A percentile compares a stretch with the other conserved stretches of the same genome.
These are phyloP conservation scores for Phaedon cochleariae DNA, from an alignment of 2,888 invertebrate species.

Conservation along the genomic window DNA sequence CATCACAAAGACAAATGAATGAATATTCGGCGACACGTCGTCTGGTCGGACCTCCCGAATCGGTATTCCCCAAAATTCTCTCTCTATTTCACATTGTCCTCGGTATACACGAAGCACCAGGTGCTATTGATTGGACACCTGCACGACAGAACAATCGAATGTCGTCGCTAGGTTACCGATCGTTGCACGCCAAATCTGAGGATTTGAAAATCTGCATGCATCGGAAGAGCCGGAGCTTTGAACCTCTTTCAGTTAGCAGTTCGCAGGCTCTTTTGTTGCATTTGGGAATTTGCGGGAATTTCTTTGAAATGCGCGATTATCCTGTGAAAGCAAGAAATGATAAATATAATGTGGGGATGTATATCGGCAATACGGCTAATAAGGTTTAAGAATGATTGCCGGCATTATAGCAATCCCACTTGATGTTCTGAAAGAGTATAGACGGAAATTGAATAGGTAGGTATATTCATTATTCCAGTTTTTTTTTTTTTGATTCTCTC, in stretches of 20 bases:
- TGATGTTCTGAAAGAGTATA: too few species aligned
- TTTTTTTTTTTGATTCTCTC: too few species aligned
- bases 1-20: slow-evolving; percentile 33
- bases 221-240: slow-evolving; percentile 46
- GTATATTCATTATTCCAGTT: too few species aligned
- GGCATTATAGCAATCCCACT: too few species aligned
- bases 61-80: slow-evolving; percentile 55
- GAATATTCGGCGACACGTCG: slow-evolving; percentile 53
- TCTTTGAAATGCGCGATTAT: slow-evolving; percentile 24
- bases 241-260: slow-evolving; percentile 31
- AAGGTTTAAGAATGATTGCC: too few species aligned
- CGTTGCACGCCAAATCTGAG: slow-evolving; percentile 60
- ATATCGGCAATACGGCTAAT: too few species aligned
- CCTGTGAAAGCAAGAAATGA: slow-evolving; percentile 26
- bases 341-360: slow-evolving; percentile 16
- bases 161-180: slow-evolving; percentile 61
- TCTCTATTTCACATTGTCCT: slow-evolving; percentile 45
- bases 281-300: slow-evolving; percentile 27
- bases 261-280: slow-evolving; percentile 31
- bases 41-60: slow-evolving; percentile 45
- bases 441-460: too few species aligned
- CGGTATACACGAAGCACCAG: slow-evolving; percentile 46
- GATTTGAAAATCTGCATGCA: slow-evolving; percentile 62
- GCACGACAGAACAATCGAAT: slow-evolving; percentile 61
- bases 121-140: slow-evolving; percentile 63